Evolutionary conservation across 2,888 invertebrate species (phyloP), one percentile per base, ranked within the genome.

Genomic region (Patella pellucida): DNA sequence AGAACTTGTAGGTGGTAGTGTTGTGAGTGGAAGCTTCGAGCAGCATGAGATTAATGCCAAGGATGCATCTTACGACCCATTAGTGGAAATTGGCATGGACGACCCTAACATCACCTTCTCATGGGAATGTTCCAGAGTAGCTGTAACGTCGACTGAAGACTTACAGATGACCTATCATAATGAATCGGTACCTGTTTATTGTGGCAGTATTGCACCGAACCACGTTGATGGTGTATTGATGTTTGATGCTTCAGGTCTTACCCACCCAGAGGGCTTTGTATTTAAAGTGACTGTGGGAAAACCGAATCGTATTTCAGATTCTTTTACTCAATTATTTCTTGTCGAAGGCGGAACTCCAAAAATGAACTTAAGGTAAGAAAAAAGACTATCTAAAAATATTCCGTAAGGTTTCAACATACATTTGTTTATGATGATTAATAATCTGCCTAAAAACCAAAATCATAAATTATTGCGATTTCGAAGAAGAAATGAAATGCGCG

Each of bases 21-120:
- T 27, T 14, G 27, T 72, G 7, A 69, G 51, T 4, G 69, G 12
- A 9, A 50, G 69, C 0, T 41, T 69, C 51, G 15, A 67, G n/a
- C 67, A 70, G 19, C 19, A 73, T 3, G n/a, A 27, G 14, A 67
- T 76, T 14, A 73, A 76, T 68, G 76, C 73, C 50, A 41, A 52
- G 5, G 51, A 23, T 3, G 67, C 27, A 31, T 76, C 76, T 9
- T 76, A 76, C 50, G 76, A 76, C 31, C 76, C 76, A 4, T 52
- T 52, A 16, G 51, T 67, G 16, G 76, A 70, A 15, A 62, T 73
- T 23, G 76, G 76, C 23, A 62, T 23, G 3, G 52, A 76, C 9
- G 41, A 68, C n/a, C 69, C 72, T n/a, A 69, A 52, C 14, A 54
- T 76, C 11, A 14, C 1, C 9, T 76, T 69, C 19, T 12, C 15